Evolutionary conservation across 2,797 vertebrate genomes (phyloP).

Genomic region (Spinus pinus): DNA sequence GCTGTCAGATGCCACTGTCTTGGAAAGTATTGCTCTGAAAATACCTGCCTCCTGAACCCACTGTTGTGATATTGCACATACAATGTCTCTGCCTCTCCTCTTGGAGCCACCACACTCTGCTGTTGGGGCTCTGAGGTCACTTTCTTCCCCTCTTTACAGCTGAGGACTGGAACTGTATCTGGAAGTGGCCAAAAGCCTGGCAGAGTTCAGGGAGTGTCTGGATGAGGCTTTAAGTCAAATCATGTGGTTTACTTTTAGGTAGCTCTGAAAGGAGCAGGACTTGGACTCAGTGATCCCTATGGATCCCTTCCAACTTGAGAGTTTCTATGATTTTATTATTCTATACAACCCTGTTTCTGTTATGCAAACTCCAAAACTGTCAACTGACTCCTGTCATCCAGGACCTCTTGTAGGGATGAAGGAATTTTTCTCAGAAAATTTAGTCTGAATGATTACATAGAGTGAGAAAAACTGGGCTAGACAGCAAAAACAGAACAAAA

Average conservation of each 20-base stretch:
- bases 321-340: neutral
- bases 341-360: neutral
- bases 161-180: neutral
- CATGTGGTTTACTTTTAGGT: neutral
- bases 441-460: neutral
- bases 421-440: neutral
- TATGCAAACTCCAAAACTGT: neutral
- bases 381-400: neutral
- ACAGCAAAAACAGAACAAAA: neutral
- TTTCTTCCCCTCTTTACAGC: neutral
- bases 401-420: neutral
- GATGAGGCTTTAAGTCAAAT: neutral
- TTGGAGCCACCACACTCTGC: neutral
- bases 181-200: neutral
- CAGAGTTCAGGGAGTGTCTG: neutral
- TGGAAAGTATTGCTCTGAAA: neutral
- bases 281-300: neutral
- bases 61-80: fast-evolving
- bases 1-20: neutral
- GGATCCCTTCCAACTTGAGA: neutral
- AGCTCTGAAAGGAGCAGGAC: neutral
- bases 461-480: neutral
- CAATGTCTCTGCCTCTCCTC: neutral
- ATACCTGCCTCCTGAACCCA: neutral
- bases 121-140: neutral